phyloP scores from a whole-genome alignment of 2,113 vertebrate species.

The Mellivora capensis region DNA sequence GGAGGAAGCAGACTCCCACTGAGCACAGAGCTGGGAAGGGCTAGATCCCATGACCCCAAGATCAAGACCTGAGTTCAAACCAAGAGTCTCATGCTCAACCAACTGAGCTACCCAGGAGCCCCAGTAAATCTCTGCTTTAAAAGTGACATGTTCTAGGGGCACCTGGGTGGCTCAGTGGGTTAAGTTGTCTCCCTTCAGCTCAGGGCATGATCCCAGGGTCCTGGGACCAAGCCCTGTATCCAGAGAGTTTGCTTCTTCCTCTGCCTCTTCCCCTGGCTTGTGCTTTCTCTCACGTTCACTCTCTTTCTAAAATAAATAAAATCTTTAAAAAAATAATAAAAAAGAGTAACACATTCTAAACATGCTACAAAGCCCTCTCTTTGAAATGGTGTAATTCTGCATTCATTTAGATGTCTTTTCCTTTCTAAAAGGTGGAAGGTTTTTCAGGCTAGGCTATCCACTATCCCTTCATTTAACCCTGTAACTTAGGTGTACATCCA shows the following conservation, averaged over 20 bases:
- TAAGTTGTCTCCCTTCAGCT: not conserved
- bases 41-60: not conserved
- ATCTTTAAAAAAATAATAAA: not conserved
- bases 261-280: not conserved
- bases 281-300: not conserved
- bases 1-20: not conserved
- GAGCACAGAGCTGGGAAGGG: not conserved
- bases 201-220: not conserved
- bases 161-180: not conserved
- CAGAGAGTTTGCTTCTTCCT: not conserved
- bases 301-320: not conserved
- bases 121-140: not conserved
- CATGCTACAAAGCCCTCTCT: not conserved
- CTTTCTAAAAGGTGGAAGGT: not conserved
- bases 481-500: not conserved
- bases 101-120: not conserved
- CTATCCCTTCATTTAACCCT: not conserved
- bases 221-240: not conserved
- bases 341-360: not conserved
- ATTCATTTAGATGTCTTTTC: not conserved
- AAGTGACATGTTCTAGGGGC: not conserved
- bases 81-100: not conserved
- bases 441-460: not conserved
- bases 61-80: not conserved
- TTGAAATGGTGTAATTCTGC: not conserved